These are phyloP conservation scores for Ophion obscuratus DNA, from an alignment of 2,888 invertebrate genomes.

Conservation along the genomic window DNA sequence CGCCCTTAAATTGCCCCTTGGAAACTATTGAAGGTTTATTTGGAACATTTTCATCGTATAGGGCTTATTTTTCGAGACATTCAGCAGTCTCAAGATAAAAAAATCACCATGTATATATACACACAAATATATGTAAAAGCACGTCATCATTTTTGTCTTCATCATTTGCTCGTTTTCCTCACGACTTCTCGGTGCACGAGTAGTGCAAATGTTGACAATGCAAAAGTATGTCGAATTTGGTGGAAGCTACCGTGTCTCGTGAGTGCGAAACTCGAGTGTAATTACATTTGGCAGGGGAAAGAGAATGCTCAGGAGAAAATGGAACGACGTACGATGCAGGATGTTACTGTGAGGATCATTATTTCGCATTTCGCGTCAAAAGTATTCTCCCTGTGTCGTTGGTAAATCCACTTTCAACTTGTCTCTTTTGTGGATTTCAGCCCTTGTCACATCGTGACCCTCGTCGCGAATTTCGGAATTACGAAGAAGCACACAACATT, in stretches of 20 bases:
- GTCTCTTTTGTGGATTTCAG: neutral
- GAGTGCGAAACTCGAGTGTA: neutral
- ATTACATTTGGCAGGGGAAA: neutral
- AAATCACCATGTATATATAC: no score
- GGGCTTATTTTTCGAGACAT: no score
- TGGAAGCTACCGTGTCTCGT: slow-evolving; percentile 13
- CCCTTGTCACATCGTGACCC: neutral
- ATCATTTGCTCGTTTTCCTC: neutral
- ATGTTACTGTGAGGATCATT: neutral
- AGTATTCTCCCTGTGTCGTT: neutral
- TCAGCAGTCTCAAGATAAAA: no score
- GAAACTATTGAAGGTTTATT: no score
- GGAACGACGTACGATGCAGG: slow-evolving; percentile 1
- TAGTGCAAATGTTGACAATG: slow-evolving; percentile 1
- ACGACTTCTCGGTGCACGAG: neutral
- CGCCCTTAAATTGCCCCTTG: no score
- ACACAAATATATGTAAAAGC: neutral
- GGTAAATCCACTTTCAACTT: slow-evolving; percentile 5
- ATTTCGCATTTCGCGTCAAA: neutral
- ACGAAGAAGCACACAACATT: no score
- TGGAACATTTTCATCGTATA: no score
- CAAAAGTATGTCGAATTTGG: slow-evolving; percentile 18
- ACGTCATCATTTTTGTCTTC: neutral
- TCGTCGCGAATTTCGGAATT: no score
- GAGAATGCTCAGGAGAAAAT: slow-evolving; percentile 3